Conservation (phyloP, 2,797 vertebrate species). For the Bufotes viridis region DNA sequence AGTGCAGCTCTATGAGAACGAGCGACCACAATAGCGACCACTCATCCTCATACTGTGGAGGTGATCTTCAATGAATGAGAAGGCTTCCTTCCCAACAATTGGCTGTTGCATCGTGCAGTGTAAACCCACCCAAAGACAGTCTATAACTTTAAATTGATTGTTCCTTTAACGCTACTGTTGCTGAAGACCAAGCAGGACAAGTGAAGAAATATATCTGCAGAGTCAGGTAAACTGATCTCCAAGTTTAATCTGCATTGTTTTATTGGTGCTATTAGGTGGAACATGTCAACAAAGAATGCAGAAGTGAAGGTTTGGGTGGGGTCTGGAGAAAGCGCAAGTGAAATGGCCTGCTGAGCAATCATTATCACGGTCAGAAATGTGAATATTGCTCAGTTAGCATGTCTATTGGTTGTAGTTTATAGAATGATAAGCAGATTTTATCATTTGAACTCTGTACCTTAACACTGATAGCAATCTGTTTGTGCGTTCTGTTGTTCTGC, state of each 20-base stretch:
- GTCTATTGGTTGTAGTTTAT: constrained; percentile 1
- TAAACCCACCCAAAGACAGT: too few relatives aligned
- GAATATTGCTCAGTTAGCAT: constrained; percentile 17
- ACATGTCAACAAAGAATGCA: background rate
- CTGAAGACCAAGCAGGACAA: background rate
- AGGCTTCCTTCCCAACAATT: too few relatives aligned
- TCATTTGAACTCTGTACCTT: constrained; percentile 37
- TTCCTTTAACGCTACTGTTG: background rate
- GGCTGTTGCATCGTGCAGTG: too few relatives aligned
- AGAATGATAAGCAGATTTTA: constrained; percentile 22
- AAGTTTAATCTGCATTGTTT: background rate
- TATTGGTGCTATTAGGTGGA: constrained; percentile 4
- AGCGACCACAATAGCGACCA: too few relatives aligned
- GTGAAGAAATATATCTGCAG: background rate
- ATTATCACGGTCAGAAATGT: background rate
- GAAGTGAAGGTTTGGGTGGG: background rate
- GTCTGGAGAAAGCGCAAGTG: constrained; percentile 6
- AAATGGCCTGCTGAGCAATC: constrained; percentile 25
- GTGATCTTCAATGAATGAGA: too few relatives aligned
- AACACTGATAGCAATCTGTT: constrained; percentile 31
- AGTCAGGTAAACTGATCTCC: background rate
- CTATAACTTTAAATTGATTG: background rate
- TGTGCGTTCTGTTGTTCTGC: background rate
- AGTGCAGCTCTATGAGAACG: too few relatives aligned
- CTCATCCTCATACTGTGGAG: too few relatives aligned